Evolutionary conservation across 1,140 invertebrate species (phyloP), one percentile per base, ranked within the genome.

Genomic region (Sitophilus oryzae): DNA sequence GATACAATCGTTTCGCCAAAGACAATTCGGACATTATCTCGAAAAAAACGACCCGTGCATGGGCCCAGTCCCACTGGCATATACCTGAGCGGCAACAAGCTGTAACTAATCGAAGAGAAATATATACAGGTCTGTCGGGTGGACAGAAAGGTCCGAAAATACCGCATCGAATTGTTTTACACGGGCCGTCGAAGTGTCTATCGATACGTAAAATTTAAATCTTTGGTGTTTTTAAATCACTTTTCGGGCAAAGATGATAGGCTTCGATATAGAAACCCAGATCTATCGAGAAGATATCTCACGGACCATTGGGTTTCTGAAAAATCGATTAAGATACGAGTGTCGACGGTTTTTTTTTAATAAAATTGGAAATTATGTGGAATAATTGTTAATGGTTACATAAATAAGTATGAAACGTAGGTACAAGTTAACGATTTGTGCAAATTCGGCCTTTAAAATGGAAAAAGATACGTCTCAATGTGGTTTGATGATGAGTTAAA

Each of bases 181-280:
- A 55, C 52, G 45, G 58, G 46, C 48, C 49, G 52, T 37, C 58
- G 55, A 59, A 59, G 52, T 59, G 58, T 35, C 52, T 34, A 59
- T 44, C 52, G 58, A 59, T 40, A 46, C 58, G 58, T 49, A 59
- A 59, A 59, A 43, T 51, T 59, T 55, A 52, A 59, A 59, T 59
- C 54, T 53, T 59, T 53, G 44, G 42, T 42, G 52, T 55, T 59
- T 51, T 44, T 43, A 55, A 51, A 59, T 59, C 58, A 49, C 52
- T 46, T 55, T 55, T 53, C 40, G 52, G 45, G 35, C 48, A 11
- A 9, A 55, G 52, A 55, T 55, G 52, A 47, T 55, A 55, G 44
- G 46, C 40, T 45, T 37, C 14, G 52, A 55, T 55, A 55, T n/a
- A n/a, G n/a, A n/a, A 36, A 18, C 11, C 19, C 36, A 22, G 38